Evolutionary conservation across 2,797 vertebrate genomes (phyloP), one percentile per base, ranked within the genome.

Genomic region (Anguilla marmorata): DNA sequence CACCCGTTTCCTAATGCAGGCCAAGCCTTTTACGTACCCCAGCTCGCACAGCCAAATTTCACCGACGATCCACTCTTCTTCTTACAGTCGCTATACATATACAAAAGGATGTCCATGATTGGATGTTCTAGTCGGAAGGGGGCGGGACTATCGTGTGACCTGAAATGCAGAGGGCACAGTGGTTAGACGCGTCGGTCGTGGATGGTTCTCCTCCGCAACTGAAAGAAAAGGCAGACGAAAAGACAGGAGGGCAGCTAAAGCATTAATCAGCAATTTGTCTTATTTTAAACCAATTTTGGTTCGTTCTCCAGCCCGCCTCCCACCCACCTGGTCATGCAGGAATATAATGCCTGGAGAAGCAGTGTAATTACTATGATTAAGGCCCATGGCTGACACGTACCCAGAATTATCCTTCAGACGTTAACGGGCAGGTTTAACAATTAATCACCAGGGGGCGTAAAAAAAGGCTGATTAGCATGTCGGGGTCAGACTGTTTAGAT

Each of bases 81-180:
- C 56, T 69, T 45, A 86, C 56, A 30, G 84, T 84, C 45, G 80
- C 76, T 86, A 63, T 86, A 88, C 79, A 82, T 83, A 52, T 82
- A 82, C 41, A 79, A 89, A 89, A 84, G 27, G 86, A 84, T 74
- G 86, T 89, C 86, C 88, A 24, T 85, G 24, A 45, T 85, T 83
- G 50, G 56, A 54, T 41, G 52, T n/a, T 87, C 21, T 54, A 54
- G 37, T 80, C 84, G 45, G 9, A n/a, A 74, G 48, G 66, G 24
- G 87, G 91, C 69, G 58, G 86, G 88, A 96, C 95, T 96, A 96
- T 95, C 96, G 96, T 87, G 96, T 96, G 89, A 96, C 96, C 96
- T 96, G 90, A 21, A 93, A 93, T n/a, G 89, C 58, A 69, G 24
- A 85, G 87, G 89, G 30, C 54, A 74, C 74, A 50, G 88, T 41